These are phyloP conservation scores for Bujurquina vittata DNA, from an alignment of 2,113 vertebrate genomes.

Conservation along the genomic window DNA sequence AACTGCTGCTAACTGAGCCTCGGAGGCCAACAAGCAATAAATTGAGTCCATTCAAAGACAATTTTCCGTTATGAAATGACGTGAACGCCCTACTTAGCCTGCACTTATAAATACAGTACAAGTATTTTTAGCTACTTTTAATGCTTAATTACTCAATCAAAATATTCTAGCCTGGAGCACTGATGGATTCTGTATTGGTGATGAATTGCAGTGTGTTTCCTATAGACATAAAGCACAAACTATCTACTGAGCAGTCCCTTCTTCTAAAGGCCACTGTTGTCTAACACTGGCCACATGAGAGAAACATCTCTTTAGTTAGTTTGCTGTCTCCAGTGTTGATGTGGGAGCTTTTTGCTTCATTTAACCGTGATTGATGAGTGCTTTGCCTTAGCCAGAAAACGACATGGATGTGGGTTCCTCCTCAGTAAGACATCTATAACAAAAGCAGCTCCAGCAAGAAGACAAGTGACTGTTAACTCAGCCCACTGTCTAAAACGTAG, in stretches of 20 bases:
- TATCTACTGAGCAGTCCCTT: background rate
- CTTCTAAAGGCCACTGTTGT: constrained; percentile 28
- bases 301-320: constrained; percentile 8
- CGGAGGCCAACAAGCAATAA: constrained; percentile 1
- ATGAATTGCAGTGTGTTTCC: constrained; percentile 7
- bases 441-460: constrained; percentile 15
- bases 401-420: constrained; percentile 29
- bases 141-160: constrained; percentile 12
- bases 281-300: constrained; percentile 28
- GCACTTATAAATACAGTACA: background rate
- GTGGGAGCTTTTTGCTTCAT: constrained; percentile 4
- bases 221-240: constrained; percentile 16
- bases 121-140: constrained; percentile 29
- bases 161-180: background rate
- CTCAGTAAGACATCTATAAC: background rate
- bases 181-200: background rate
- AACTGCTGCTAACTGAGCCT: constrained; percentile 26
- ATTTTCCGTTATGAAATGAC: constrained; percentile 44
- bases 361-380: constrained; percentile 37
- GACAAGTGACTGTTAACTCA: background rate
- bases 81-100: constrained; percentile 16
- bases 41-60: constrained; percentile 7
- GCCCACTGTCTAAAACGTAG: constrained; percentile 2
- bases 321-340: constrained; percentile 24
- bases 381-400: constrained; percentile 24